Evolutionary conservation across 2,113 vertebrate genomes (phyloP), one percentile per base, ranked within the genome.

Genomic region (Rhinoderma darwinii): DNA sequence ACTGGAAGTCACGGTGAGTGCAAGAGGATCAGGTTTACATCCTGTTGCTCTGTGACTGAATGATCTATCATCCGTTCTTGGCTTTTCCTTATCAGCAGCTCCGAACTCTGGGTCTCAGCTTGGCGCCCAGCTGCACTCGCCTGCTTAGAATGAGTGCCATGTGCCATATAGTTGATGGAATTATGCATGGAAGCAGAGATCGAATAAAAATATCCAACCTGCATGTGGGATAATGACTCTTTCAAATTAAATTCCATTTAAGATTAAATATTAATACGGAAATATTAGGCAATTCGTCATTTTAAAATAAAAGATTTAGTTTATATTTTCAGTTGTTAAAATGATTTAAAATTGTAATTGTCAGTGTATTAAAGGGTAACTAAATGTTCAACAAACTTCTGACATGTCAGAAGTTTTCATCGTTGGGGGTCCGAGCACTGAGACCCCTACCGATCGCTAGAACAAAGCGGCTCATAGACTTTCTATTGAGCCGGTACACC

Each of bases 21-120:
- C 92, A 90, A 90, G 90, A 88, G 90, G 86, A 89, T 50, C 87
- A 88, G 92, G 90, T 93, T 92, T 93, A 91, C 93, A 56, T 74
- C 47, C 80, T 82, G 61, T 44, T 30, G 61, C 41, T 68, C 39
- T 27, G 17, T 32, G n/a, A 66, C 56, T 82, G 56, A 82, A 47
- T 66, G 39, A 91, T 93, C 90, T 92, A 91, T 91, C 76, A 79
- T 54, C 81, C 82, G 2, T 70, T 72, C 63, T 72, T 83, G 66
- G 63, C 82, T 83, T 35, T 73, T 56, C 32, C 47, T 74, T 73
- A 74, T 54, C 66, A 41, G 27, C 73, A 72, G 32, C 50, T 27
- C 17, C 1, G 20, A 54, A 37, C 47, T 74, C 32, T 11, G 1
- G 68, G 66, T 72, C 47, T 83, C n/a, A 37, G 18, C 63, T 83